Evolutionary conservation across 2,888 invertebrate species (phyloP), one percentile per base, ranked within the genome.

Genomic region (Andrena fulva): DNA sequence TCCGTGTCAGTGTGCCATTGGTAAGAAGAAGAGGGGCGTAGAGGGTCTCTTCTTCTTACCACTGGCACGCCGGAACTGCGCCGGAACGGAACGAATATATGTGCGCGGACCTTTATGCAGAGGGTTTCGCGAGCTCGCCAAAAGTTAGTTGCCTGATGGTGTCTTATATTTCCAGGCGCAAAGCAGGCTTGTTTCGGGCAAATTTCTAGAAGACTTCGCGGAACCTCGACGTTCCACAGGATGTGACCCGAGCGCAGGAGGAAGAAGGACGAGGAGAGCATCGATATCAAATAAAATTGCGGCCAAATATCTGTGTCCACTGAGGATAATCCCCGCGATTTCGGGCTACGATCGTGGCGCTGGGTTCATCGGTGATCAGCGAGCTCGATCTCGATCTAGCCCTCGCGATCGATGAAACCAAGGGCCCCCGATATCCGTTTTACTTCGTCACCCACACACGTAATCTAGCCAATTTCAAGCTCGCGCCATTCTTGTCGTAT

Each of bases 191-290:
- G 31, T 50, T 33, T 54, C 67, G 8, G 20, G 24, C 6, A 7
- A 67, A 52, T 16, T 52, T 31, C 67, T 52, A 24, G 52, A 33
- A 67, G 33, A 54, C 67, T 35, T 66, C 67, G 59, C 24, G 29
- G 12, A n/a, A n/a, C 8, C 31, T 33, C n/a, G 59, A n/a, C 3
- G 16, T n/a, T 33, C 29, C 29, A n/a, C 59, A 33, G 33, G 24
- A 68, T 54, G 52, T 33, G 52, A 20, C 52, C 27, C 27, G 16
- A 10, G 66, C 56, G 27, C 7, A 29, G 33, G 20, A 48, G 35
- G 20, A 16, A 52, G 42, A 33, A n/a, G 6, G 5, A n/a, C 6
- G 35, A 20, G n/a, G 35, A 0, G 12, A 2, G n/a, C 5, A 31
- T 27, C 20, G 29, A 52, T 12, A 24, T n/a, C 29, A 35, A 52